These are phyloP conservation scores for Rafetus swinhoei DNA, from an alignment of 2,113 vertebrate species.

Conservation along the genomic window DNA sequence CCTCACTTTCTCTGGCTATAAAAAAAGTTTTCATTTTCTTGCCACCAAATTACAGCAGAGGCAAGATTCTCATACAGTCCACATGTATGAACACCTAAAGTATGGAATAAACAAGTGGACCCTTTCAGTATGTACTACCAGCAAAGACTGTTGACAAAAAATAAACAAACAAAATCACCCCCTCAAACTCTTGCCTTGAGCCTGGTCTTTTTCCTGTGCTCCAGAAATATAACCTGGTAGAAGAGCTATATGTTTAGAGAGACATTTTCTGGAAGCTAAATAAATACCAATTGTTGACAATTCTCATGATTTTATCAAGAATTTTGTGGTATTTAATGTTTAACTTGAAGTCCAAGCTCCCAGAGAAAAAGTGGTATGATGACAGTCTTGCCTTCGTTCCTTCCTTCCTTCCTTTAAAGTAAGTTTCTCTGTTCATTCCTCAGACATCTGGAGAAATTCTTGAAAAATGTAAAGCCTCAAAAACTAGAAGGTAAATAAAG, in stretches of 20 bases:
- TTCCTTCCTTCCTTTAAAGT: background rate
- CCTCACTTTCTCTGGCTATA: background rate
- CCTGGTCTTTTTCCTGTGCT: fast-evolving
- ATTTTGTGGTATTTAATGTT: conserved; percentile 60
- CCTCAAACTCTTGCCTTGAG: background rate
- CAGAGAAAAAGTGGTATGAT: conserved; percentile 1
- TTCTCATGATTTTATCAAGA: conserved; percentile 61
- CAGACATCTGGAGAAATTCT: background rate
- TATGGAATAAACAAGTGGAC: background rate
- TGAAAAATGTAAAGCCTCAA: conserved; percentile 7
- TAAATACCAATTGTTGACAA: conserved; percentile 16
- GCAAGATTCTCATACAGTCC: background rate
- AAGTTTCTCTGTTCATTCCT: background rate
- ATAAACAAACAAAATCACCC: background rate
- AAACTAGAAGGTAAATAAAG: background rate
- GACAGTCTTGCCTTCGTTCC: background rate
- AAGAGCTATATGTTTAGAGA: background rate
- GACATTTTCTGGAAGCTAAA: conserved; percentile 49
- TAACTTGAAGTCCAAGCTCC: conserved; percentile 18
- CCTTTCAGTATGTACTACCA: background rate
- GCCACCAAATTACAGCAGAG: background rate
- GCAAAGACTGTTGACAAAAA: background rate
- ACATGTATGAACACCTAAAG: fast-evolving
- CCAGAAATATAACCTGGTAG: background rate
- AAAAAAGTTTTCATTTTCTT: background rate